Percentiles rank a stretch among this genome's conserved stretches.
Evolutionary conservation across 37 sponge, comb jelly and placozoan species (phyloP).

Genomic region (Amphimedon queenslandica): DNA sequence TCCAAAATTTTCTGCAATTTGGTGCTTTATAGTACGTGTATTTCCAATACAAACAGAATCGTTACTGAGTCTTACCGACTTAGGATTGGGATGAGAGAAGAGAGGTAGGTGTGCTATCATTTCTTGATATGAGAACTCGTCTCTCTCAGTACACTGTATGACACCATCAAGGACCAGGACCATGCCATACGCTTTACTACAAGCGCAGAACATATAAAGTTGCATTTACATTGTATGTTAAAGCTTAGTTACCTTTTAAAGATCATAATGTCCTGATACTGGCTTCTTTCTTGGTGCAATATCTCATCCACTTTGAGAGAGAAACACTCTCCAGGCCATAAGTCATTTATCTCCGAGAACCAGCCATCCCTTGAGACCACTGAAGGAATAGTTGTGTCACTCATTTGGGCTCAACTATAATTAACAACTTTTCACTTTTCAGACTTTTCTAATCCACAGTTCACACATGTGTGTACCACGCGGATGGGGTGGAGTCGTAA

Average conservation of each 20-base stretch:
- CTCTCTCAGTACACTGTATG: slow-evolving; percentile 87
- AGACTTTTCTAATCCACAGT: no score
- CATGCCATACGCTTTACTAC: slow-evolving; percentile 72
- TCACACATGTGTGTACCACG: background rate
- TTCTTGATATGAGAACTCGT: slow-evolving; percentile 89
- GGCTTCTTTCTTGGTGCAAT: slow-evolving; percentile 40
- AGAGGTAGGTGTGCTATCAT: slow-evolving; percentile 80
- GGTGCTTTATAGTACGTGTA: no score
- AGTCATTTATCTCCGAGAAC: slow-evolving; percentile 20
- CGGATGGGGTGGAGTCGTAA: background rate
- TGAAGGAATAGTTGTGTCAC: no score
- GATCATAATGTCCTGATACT: slow-evolving; percentile 61
- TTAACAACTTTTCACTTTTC: no score
- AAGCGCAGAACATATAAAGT: background rate
- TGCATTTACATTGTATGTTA: background rate
- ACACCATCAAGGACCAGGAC: slow-evolving; percentile 87
- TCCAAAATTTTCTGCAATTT: no score
- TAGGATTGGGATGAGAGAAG: slow-evolving; percentile 76
- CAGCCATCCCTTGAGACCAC: slow-evolving; percentile 26
- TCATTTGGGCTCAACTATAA: no score
- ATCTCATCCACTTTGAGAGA: slow-evolving; percentile 53
- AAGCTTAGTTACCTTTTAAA: slow-evolving; percentile 58
- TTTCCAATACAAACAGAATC: no score
- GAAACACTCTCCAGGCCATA: slow-evolving; percentile 73
- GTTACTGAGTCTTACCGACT: slow-evolving; percentile 44